Base-by-base conservation (phyloP, 2,888 invertebrate species). In the Imbricaverruca yamaguchii region DNA sequence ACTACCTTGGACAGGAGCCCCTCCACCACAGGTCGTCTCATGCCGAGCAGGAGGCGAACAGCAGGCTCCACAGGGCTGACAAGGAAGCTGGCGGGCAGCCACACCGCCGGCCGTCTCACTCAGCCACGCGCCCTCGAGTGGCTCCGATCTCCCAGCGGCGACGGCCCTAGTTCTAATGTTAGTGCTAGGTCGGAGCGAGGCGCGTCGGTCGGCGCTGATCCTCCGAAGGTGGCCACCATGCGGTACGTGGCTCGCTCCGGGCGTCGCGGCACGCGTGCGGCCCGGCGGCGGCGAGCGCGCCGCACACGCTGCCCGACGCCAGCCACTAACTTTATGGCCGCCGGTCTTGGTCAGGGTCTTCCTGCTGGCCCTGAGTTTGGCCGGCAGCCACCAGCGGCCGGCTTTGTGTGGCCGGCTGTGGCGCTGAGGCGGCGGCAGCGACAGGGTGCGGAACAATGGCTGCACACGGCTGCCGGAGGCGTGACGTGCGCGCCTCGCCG, bases 351-450 rank as follows among this genome's bases (percentile, higher is more conserved):
- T 12, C 18, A 74, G 74, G 21, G 55, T 55, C 55, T 74, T 74
- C 74, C 21, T 74, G 74, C 55, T 53, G 55, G 53, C 53, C 4
- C 74, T 3, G 74, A 74, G 74, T 3, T 23, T 23, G 53, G 74
- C 74, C 55, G 74, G 74, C 74, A 74, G 74, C 74, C 74, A 74
- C 74, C 74, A 74, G 74, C 55, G 74, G 10, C 74, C 74, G 21
- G 74, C 74, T 10, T 69, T 69, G 74, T 21, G 55, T 21, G 21
- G 55, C 15, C 15, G 59, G 59, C 1, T 59, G 74, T 4, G 55
- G 4, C 74, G 53, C 74, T 74, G 74, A 53, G 53, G 74, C 10
- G 74, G 74, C 9, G 74, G 74, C 10, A 74, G 55, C 21, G 74
- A 74, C 21, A 74, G 74, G 53, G 74, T 74, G 21, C 74, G 74